Conservation (phyloP, 2,113 vertebrate species). For the Chaetura pelagica region DNA sequence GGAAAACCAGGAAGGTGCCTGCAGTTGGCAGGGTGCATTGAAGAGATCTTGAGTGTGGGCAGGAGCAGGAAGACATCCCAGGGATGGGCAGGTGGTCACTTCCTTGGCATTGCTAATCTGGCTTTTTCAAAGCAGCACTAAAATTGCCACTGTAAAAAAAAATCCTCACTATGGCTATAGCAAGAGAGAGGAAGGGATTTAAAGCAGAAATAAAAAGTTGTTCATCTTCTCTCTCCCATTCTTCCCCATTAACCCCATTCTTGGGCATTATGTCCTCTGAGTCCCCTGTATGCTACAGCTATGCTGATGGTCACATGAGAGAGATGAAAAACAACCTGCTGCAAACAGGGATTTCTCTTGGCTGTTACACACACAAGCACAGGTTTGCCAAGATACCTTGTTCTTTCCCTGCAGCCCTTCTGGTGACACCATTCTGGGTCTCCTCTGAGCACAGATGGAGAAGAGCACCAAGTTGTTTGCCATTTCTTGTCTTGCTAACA, state of each 20-base stretch:
- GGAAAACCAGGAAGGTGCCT: neutral
- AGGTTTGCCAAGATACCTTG: conserved; percentile 10
- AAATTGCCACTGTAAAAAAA: neutral
- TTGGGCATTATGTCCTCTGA: neutral
- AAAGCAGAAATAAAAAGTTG: neutral
- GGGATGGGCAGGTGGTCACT: neutral
- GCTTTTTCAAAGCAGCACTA: neutral
- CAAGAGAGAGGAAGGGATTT: neutral
- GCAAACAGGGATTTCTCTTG: neutral
- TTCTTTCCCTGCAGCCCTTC: neutral
- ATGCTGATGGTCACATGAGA: accelerated
- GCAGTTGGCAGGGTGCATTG: accelerated
- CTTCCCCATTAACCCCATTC: neutral
- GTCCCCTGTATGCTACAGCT: neutral
- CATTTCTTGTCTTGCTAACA: neutral
- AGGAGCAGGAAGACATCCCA: neutral
- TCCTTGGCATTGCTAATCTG: neutral
- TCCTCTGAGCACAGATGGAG: neutral
- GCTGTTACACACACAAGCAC: neutral
- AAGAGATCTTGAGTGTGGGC: neutral
- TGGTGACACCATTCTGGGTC: neutral
- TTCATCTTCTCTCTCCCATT: neutral
- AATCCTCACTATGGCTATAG: neutral
- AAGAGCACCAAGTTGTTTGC: neutral
- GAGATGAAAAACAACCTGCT: neutral